These are phyloP conservation scores for Germaria angustata DNA, from an alignment of 2,888 invertebrate genomes.

Conservation along the genomic window DNA sequence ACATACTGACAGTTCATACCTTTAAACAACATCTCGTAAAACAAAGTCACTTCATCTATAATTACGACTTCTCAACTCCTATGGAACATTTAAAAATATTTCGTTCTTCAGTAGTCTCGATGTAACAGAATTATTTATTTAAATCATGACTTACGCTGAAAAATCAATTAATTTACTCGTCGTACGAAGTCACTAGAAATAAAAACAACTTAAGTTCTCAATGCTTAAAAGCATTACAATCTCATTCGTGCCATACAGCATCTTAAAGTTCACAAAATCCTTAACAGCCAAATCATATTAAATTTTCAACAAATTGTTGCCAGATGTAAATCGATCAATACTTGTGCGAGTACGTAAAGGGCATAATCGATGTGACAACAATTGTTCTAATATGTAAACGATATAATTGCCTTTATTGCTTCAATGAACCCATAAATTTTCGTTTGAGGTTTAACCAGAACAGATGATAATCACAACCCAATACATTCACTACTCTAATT, in stretches of 20 bases:
- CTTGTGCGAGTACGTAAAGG: not conserved
- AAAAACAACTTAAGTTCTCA: not conserved
- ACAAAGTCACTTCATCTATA: too few relatives aligned
- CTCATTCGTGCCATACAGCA: not conserved
- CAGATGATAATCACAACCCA: slow-evolving; percentile 64
- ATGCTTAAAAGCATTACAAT: not conserved
- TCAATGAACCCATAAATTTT: slow-evolving; percentile 69
- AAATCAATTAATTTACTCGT: not conserved
- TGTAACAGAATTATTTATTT: too few relatives aligned
- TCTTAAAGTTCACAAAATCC: slow-evolving; percentile 1
- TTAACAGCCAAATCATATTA: not conserved
- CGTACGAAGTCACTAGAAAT: not conserved
- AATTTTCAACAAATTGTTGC: slow-evolving; percentile 43
- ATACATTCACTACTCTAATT: not conserved
- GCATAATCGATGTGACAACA: slow-evolving; percentile 61
- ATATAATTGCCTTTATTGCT: slow-evolving; percentile 64
- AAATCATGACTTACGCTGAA: not conserved
- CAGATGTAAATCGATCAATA: slow-evolving; percentile 57
- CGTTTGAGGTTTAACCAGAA: slow-evolving; percentile 64
- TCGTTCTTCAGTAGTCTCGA: too few relatives aligned
- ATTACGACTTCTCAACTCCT: too few relatives aligned
- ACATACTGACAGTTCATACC: too few relatives aligned
- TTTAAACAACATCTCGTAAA: too few relatives aligned
- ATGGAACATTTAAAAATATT: too few relatives aligned
- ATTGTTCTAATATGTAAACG: slow-evolving; percentile 61